Percentiles rank a stretch among this genome's conserved stretches.
These are phyloP conservation scores for Metridium senile DNA, from an alignment of 92 coral and sea anemone genomes.

Conservation along the genomic window DNA sequence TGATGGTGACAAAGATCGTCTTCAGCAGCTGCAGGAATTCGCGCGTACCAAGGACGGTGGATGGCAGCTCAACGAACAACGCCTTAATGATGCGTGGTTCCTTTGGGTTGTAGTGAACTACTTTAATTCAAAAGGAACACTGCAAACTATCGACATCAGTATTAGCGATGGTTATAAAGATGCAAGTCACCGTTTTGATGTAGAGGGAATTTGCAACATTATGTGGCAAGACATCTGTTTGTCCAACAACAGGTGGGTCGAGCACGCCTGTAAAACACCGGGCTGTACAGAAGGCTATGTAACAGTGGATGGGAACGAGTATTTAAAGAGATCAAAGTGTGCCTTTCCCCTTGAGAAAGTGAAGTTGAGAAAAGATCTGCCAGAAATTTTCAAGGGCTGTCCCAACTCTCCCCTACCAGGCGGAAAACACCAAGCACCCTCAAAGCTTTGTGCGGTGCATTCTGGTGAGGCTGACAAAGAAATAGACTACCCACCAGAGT, in stretches of 20 bases:
- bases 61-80: conserved; percentile 67
- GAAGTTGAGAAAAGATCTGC: conserved; percentile 59
- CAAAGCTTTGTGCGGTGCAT: conserved; percentile 59
- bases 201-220: conserved; percentile 25
- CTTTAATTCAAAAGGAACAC: neutral
- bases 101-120: conserved; percentile 48
- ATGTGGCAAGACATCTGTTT: conserved; percentile 30
- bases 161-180: conserved; percentile 8
- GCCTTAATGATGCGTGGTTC: conserved; percentile 75
- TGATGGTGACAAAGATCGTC: conserved; percentile 37
- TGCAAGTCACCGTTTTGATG: conserved; percentile 28
- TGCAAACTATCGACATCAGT: conserved; percentile 4
- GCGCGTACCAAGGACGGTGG: conserved; percentile 51
- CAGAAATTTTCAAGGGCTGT: conserved; percentile 54
- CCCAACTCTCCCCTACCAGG: conserved; percentile 56
- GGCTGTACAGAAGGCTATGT: conserved; percentile 70
- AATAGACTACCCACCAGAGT: conserved; percentile 47
- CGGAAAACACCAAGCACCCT: conserved; percentile 60
- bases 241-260: conserved; percentile 38
- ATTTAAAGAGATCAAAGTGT: conserved; percentile 67
- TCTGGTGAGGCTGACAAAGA: neutral
- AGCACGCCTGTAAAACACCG: conserved; percentile 48
- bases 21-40: conserved; percentile 57
- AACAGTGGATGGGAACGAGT: conserved; percentile 78
- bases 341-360: conserved; percentile 65